These are phyloP conservation scores for cattle (Bos taurus) DNA, from an alignment of 2,113 vertebrate species.

Conservation along the genomic window DNA sequence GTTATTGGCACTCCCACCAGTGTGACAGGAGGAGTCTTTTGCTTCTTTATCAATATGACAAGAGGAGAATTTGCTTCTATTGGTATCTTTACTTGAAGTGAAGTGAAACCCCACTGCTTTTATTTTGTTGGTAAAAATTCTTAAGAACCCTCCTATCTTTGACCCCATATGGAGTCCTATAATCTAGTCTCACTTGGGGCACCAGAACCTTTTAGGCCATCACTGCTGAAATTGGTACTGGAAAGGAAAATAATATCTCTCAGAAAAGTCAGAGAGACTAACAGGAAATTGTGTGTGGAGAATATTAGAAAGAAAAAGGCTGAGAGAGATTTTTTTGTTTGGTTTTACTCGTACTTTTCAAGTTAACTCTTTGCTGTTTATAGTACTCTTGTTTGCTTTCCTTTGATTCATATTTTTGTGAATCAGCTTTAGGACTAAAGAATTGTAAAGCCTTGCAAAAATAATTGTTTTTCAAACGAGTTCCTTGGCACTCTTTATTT, in stretches of 20 bases:
- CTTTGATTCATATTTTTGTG: slow-evolving; percentile 13
- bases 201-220: slow-evolving; percentile 74
- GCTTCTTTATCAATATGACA: slow-evolving; percentile 60
- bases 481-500: neutral
- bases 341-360: slow-evolving; percentile 48
- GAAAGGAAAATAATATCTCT: slow-evolving; percentile 77
- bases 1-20: neutral
- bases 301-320: slow-evolving; percentile 66
- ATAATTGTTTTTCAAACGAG: slow-evolving; percentile 13
- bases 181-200: slow-evolving; percentile 77
- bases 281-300: slow-evolving; percentile 68
- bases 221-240: slow-evolving; percentile 75
- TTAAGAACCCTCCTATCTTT: slow-evolving; percentile 74
- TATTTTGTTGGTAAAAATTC: slow-evolving; percentile 77
- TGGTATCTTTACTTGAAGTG: slow-evolving; percentile 71
- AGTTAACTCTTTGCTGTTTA: slow-evolving; percentile 73
- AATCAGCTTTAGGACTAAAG: neutral
- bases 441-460: neutral
- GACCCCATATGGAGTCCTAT: slow-evolving; percentile 77
- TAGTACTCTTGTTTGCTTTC: slow-evolving; percentile 16
- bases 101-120: slow-evolving; percentile 66
- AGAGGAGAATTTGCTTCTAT: slow-evolving; percentile 66
- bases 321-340: slow-evolving; percentile 29
- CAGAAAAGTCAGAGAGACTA: slow-evolving; percentile 65
- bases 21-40: neutral